Evolutionary conservation across 1,140 invertebrate genomes (phyloP), one percentile per base, ranked within the genome.

Genomic region (Venustaconcha ellipsiformis): DNA sequence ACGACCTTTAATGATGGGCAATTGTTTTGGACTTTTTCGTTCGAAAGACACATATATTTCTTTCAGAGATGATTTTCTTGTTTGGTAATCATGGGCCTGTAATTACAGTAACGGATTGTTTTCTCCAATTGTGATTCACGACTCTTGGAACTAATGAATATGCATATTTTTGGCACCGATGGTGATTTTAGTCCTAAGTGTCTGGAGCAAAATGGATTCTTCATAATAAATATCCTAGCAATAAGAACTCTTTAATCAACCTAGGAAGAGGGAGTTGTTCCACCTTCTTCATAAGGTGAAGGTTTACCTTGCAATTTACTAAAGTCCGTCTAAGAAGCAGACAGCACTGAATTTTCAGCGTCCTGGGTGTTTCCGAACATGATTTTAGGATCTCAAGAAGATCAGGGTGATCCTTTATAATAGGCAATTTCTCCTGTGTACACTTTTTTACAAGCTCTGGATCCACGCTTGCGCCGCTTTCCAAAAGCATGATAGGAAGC

Each of bases 251-350:
- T 73, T 82, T 82, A 17, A 87, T 78, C 57, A 85, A 70, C 20
- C 78, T 78, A 18, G 85, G 85, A 17, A 87, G 62, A 6, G 85
- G 84, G 18, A 87, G 67, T 55, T 74, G 57, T 68, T 84, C 80
- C 18, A 84, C 82, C 63, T 85, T 85, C 57, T 78, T 74, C 30
- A 85, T 79, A 30, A 87, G 80, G 70, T 83, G 82, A 37, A 80
- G 30, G 37, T 79, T 75, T 57, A 37, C 58, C 26, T 57, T 26
- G 8, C 78, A 78, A n/a, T 75, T 59, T 4, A 84, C 69, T 23
- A 87, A 69, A 63, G 68, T 37, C 60, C 81, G 72, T n/a, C 85
- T 79, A n/a, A 87, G 82, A 14, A 57, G 55, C 48, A 84, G 69
- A 66, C 82, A 82, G 48, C 81, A 81, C 17, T 81, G 70, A 15